A percentile compares a stretch with the other conserved stretches of the same genome.
These are phyloP conservation scores for Actenoides lindsayi DNA, from an alignment of 2,113 vertebrate species.

Conservation along the genomic window DNA sequence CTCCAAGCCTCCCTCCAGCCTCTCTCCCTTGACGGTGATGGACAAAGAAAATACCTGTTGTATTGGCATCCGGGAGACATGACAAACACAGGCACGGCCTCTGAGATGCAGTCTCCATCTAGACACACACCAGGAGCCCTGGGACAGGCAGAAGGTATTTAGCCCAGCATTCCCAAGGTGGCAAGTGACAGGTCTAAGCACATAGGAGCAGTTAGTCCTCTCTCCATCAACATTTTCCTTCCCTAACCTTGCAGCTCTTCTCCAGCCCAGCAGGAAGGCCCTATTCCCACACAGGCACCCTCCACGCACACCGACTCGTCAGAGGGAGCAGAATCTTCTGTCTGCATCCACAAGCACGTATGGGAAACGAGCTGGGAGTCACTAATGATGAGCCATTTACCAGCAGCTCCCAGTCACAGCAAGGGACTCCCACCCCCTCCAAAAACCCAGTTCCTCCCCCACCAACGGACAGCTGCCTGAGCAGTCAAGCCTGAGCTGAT, in stretches of 20 bases:
- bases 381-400: background rate
- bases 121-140: background rate
- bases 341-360: background rate
- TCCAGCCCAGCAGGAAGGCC: background rate
- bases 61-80: background rate
- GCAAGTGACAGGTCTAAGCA: background rate
- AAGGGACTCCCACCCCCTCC: background rate
- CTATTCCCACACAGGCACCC: background rate
- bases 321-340: background rate
- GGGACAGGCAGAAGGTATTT: background rate
- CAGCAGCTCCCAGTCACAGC: background rate
- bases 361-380: background rate
- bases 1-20: background rate
- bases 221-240: background rate
- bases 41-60: background rate
- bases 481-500: background rate
- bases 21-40: background rate
- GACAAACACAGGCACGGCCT: background rate
- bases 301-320: background rate
- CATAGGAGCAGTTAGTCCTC: background rate
- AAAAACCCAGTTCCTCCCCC: background rate
- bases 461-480: accelerated
- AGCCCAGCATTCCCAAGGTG: background rate
- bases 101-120: background rate
- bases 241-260: background rate